Evolutionary conservation across 2,797 vertebrate species (phyloP), one percentile per base, ranked within the genome.

Genomic region (Myiothlypis coronata): DNA sequence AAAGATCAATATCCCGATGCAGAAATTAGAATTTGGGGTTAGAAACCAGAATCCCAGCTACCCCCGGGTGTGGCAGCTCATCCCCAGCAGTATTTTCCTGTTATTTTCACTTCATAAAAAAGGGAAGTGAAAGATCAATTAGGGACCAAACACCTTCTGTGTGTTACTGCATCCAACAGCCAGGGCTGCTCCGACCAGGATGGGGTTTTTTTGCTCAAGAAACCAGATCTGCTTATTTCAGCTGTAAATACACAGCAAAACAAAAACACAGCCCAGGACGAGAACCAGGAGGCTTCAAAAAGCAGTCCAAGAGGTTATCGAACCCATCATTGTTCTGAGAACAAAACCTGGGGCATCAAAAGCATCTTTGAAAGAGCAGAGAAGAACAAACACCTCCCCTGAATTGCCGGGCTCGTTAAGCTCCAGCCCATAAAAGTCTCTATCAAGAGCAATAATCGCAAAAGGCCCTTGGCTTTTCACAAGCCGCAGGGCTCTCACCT

Each of bases 261-360:
- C 5, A 74, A 63, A 52, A 77, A 44, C 1, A 21, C 43, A 41
- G 59, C 63, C 46, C 9, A 18, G 32, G 68, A 64, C 5, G 35
- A 56, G 69, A 65, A 44, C 1, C 0, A 47, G 59, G 34, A 57
- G 52, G 41, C 69, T 85, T 60, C 76, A 46, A 32, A 80, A 57
- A 60, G 69, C 79, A 71, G n/a, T 53, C 27, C 32, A 61, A 11
- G 43, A 53, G 75, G 68, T 89, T 67, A 87, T 69, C 67, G 19
- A 72, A 37, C 1, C n/a, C 2, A 1, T 56, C 35, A 57, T 27
- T 86, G 80, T 37, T 26, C 59, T 3, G n/a, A 78, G 79, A 89
- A 91, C 76, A 94, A 93, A 94, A 87, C 57, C 49, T 9, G 63
- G 3, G 11, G 41, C 57, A 70, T 71, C 53, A 85, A 92, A 93